Base-by-base conservation (phyloP, 1,140 invertebrate species). In the Drosophila sulfurigaster region DNA sequence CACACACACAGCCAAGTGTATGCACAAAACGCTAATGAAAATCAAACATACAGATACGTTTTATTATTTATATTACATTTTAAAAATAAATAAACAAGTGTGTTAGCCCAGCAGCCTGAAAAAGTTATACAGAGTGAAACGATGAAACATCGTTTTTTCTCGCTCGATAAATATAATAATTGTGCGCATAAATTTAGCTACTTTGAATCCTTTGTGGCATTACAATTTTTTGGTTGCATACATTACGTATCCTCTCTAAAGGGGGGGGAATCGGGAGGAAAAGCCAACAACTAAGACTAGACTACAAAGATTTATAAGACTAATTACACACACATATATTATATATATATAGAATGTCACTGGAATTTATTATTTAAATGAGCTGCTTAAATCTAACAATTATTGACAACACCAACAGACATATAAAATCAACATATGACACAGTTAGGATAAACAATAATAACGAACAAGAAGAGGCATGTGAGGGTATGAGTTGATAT, bases 31-130 rank as follows among this genome's bases (percentile, higher is more conserved):
- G 60, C 43, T 86, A 59, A 60, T 77, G 46, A 65, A 54, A 65
- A 66, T 51, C 57, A 63, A 78, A 75, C 54, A 69, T 63, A 78
- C 6, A 69, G 52, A 49, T 57, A 57, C 20, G 67, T 45, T 64
- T 43, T 58, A 63, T 64, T 74, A 46, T 68, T 69, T 63, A 56
- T 67, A 38, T 48, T 75, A 16, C 69, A 59, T 46, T 56, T 54
- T 45, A 32, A 35, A 71, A 82, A 66, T 46, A 81, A 81, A 81
- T 70, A 77, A 63, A 74, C 67, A 70, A 69, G 72, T 68, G 62
- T 60, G 43, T 59, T 74, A 83, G 73, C 56, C 68, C 15, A 28
- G 38, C 25, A 20, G 49, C 5, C 32, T 38, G 35, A 10, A 8
- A 38, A 38, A 38, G 35, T 38, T 8, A 10, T 38, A 10, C 35